Evolutionary conservation across 1,140 invertebrate genomes (phyloP), one percentile per base, ranked within the genome.

Genomic region (silkworm (Bombyx mori)): DNA sequence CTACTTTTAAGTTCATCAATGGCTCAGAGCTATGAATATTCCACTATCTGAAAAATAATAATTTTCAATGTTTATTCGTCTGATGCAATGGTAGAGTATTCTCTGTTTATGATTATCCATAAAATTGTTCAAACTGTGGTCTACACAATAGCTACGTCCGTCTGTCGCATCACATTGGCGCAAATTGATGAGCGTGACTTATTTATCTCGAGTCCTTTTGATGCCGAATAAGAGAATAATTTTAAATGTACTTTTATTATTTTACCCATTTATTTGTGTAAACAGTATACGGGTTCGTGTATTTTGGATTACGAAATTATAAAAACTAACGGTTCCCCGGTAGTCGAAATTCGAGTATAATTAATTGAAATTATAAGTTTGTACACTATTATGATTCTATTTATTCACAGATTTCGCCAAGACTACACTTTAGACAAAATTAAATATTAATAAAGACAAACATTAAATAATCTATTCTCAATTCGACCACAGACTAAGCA

Each of bases 181-280:
- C 77, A 82, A 83, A 82, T 85, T 82, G 81, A 85, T 83, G 79
- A 85, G 77, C 67, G 72, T 73, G 73, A 73, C 69, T 76, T 82
- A 82, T 85, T 85, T 85, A 84, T 84, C 81, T 79, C 77, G 73
- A 70, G 73, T 80, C 75, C 73, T 71, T 72, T 75, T 73, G 65
- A 68, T 66, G 68, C 65, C 73, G 71, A 68, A 81, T 80, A 79
- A 80, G 77, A 75, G 79, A 69, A 69, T 73, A 43, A 4, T 18
- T 12, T 22, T 53, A 22, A 22, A 12, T 45, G 43, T 54, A 46
- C 12, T 9, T 22, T 4, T 22, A n/a, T 5, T 49, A 49, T n/a
- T 22, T n/a, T 12, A 7, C 3, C n/a, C 1, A 7, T 7, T 18
- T 18, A 7, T 10, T 10, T 12, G 12, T 9, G 45, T 47, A 47